These are phyloP conservation scores for Agriopis marginaria DNA, from an alignment of 2,888 invertebrate genomes.

Conservation along the genomic window DNA sequence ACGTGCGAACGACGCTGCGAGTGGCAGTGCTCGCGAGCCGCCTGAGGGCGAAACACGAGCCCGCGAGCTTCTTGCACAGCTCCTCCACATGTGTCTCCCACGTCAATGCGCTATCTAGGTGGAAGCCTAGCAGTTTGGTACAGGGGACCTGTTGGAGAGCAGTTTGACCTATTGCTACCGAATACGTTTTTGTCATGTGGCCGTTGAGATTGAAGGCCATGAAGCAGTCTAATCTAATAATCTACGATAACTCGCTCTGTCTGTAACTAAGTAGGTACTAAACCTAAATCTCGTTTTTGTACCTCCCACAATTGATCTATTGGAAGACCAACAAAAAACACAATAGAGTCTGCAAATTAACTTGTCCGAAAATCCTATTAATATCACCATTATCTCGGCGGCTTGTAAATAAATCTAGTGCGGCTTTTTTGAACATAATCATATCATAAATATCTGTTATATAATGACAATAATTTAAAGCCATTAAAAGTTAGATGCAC, in stretches of 20 bases:
- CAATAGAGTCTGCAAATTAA: constrained; percentile 16
- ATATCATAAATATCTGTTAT: constrained; percentile 1
- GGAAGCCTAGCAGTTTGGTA: no score
- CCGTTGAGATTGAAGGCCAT: no score
- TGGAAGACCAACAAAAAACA: constrained; percentile 10
- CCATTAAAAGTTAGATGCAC: not conserved
- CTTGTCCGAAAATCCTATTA: constrained; percentile 8
- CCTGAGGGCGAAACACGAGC: no score
- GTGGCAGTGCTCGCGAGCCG: no score
- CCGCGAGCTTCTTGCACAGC: no score
- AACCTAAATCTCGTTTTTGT: constrained; percentile 1
- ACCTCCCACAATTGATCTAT: not conserved
- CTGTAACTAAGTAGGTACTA: not conserved
- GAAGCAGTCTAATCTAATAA: no score
- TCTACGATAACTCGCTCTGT: not conserved
- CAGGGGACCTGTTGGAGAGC: no score
- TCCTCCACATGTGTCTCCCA: no score
- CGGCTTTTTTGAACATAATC: constrained; percentile 5
- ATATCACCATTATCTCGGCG: constrained; percentile 7
- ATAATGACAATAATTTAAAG: constrained; percentile 14
- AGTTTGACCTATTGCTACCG: no score
- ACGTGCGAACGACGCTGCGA: no score
- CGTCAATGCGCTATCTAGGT: no score
- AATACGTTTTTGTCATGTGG: no score
- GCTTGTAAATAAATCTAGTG: constrained; percentile 7